These are phyloP conservation scores for Zonitis immaculata DNA, from an alignment of 2,888 invertebrate genomes.

Conservation along the genomic window DNA sequence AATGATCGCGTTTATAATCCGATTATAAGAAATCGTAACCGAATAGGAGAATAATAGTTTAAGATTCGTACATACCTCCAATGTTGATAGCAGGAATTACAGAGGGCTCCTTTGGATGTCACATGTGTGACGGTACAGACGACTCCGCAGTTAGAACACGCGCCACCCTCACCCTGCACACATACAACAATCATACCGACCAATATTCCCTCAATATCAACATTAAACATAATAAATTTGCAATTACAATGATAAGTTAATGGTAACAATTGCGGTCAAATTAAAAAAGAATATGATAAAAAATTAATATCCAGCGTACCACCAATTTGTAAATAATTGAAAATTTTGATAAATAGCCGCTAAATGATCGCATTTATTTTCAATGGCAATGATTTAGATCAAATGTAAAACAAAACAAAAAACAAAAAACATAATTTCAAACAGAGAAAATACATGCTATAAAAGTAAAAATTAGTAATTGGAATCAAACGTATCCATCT, in stretches of 20 bases:
- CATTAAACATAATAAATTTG: not conserved
- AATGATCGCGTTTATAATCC: not conserved
- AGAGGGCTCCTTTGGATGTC: conserved; percentile 73
- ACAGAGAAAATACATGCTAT: too few relatives aligned
- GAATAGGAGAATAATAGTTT: not conserved
- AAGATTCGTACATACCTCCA: conserved; percentile 64
- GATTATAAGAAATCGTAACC: not conserved
- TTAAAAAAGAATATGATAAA: conserved; percentile 8
- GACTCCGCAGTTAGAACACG: conserved; percentile 63
- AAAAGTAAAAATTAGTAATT: not conserved
- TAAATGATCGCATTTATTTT: not conserved
- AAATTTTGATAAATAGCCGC: not conserved
- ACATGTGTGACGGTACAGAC: conserved; percentile 68
- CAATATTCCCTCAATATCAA: conserved; percentile 22
- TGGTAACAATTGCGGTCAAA: not conserved
- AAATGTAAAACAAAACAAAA: not conserved
- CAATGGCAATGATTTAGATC: not conserved
- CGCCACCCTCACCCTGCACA: conserved; percentile 50
- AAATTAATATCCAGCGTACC: conserved; percentile 13
- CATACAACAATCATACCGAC: conserved; percentile 44
- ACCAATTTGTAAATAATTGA: not conserved
- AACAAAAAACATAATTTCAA: too few relatives aligned
- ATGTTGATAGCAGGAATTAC: conserved; percentile 79
- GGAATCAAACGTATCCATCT: not conserved
- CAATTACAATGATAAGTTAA: not conserved